Evolutionary conservation across 92 coral and sea anemone genomes (phyloP).

Genomic region (Epizoanthus rinbou): DNA sequence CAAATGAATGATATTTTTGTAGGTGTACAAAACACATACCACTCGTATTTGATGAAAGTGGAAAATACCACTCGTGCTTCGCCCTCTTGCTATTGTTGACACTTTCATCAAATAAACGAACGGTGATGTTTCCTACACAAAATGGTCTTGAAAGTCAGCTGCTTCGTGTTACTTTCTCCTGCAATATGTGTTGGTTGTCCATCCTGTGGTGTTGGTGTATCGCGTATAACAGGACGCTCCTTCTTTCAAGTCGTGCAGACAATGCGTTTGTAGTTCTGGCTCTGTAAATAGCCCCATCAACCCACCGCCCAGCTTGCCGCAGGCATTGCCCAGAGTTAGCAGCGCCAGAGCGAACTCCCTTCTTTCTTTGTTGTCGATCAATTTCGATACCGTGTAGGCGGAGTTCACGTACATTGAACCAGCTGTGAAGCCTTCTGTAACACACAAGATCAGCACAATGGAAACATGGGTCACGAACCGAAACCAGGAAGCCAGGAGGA

Average conservation of each 20-base stretch:
- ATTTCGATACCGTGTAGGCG: conserved; percentile 77
- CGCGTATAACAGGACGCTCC: conserved; percentile 80
- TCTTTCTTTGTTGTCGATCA: conserved; percentile 49
- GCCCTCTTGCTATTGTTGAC: no score
- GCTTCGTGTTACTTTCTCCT: background rate
- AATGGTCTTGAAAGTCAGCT: no score
- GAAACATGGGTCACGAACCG: conserved; percentile 66
- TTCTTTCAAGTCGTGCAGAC: conserved; percentile 59
- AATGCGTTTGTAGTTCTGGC: conserved; percentile 66
- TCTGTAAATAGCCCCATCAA: conserved; percentile 71
- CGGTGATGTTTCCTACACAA: no score
- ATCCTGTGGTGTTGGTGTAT: conserved; percentile 56
- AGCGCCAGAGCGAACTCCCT: conserved; percentile 79
- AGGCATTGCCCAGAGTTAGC: conserved; percentile 80
- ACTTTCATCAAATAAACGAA: no score
- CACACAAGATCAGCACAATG: conserved; percentile 62
- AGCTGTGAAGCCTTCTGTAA: conserved; percentile 82
- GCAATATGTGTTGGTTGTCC: conserved; percentile 48
- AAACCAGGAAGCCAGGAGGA: conserved; percentile 72
- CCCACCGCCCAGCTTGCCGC: conserved; percentile 78
- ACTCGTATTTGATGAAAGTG: no score
- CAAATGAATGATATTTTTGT: no score
- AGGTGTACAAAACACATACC: no score
- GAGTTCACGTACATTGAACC: conserved; percentile 88
- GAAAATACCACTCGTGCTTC: no score